Evolutionary conservation across 2,113 vertebrate genomes (phyloP).

Genomic region (Platysternon megacephalum): DNA sequence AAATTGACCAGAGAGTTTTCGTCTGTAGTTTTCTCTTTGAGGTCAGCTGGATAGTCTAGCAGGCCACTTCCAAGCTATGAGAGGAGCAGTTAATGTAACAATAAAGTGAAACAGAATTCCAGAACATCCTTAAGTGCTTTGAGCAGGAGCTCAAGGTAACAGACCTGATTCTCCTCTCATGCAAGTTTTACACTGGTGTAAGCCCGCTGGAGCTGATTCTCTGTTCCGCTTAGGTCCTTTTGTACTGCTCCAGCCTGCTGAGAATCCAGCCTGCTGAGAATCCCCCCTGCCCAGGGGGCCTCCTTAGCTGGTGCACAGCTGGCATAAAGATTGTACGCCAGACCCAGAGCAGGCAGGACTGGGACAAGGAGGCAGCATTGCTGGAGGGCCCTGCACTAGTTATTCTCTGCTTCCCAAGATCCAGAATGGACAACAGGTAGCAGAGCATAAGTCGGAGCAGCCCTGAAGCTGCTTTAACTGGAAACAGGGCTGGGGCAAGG

Average conservation of each 20-base stretch:
- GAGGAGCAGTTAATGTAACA: not conserved
- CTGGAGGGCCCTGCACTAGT: not conserved
- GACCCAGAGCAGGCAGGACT: not conserved
- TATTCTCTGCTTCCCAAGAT: not conserved
- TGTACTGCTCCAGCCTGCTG: not conserved
- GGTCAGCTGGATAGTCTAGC: not conserved
- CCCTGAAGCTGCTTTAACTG: not conserved
- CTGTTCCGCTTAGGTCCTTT: not conserved
- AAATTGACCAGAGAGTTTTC: constrained; percentile 10
- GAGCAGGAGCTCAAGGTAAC: not conserved
- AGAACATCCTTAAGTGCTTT: not conserved
- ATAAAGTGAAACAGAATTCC: not conserved
- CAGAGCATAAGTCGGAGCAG: not conserved
- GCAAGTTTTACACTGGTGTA: not conserved
- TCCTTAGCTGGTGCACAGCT: not conserved
- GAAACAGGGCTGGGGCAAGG: not conserved
- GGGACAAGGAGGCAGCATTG: not conserved
- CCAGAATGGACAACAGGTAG: not conserved
- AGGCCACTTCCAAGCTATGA: not conserved
- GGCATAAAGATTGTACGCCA: not conserved
- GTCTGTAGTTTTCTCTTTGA: accelerated
- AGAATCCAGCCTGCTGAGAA: not conserved
- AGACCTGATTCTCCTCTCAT: not conserved
- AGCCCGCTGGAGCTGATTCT: not conserved
- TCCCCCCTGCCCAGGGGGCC: not conserved